Evolutionary conservation across 2,113 vertebrate genomes (phyloP), one percentile per base, ranked within the genome.

Genomic region (Rhinogobius similis): DNA sequence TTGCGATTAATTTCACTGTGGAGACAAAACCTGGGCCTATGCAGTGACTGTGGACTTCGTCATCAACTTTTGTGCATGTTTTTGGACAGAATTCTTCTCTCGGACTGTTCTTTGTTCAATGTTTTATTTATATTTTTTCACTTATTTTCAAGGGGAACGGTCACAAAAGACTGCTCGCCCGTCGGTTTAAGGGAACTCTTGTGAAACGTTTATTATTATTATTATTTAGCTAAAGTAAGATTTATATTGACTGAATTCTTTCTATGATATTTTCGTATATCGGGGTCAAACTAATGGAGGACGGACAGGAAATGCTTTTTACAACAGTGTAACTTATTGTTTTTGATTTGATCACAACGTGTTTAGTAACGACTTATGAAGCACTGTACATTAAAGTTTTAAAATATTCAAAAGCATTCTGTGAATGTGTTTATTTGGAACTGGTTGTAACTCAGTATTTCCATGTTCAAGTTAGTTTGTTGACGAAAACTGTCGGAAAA

Each of bases 251-350:
- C 86, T 83, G 79, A 75, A 90, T 90, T 91, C 88, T 93, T 93
- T 93, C 82, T 91, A 92, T 92, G 91, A 86, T 93, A 92, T 93
- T 93, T 93, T 93, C 88, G 71, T 93, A 93, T 84, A 26, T 24
- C 23, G 86, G 86, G 90, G 85, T 92, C 86, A 92, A 91, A 92
- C 91, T 92, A 92, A 92, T 82, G 82, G 86, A 41, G 14, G 82
- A 90, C 88, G 72, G 81, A 84, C 84, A 88, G 91, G 77, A 91
- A 48, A 48, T 20, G 91, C 91, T 92, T 93, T 92, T 93, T 93
- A 90, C 88, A 89, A 90, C 88, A 78, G 84, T 90, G 86, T 93
- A 93, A 93, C 78, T 93, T 93, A 93, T 93, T 93, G 91, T 86
- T 89, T 86, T 53, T 88, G 83, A 90, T 90, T 89, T 84, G 90